phyloP scores from a whole-genome alignment of 2,888 invertebrate genomes.

The Hetaerina titia region DNA sequence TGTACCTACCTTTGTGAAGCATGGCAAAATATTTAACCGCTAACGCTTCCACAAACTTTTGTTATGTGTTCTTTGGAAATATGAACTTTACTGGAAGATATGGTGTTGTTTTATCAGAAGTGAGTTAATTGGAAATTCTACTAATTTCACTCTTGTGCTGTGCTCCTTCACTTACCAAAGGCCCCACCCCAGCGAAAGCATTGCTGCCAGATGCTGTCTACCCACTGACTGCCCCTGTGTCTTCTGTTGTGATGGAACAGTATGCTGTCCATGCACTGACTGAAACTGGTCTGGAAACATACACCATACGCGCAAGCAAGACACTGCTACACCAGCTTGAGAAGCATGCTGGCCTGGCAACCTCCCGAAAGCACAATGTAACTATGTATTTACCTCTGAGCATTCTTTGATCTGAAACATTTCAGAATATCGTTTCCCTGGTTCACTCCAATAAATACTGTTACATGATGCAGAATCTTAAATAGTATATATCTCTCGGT shows the following conservation, averaged over 20 bases:
- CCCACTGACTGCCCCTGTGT: conserved; percentile 86
- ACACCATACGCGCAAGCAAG: conserved; percentile 84
- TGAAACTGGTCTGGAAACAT: conserved; percentile 87
- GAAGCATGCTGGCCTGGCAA: conserved; percentile 70
- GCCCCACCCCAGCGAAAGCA: conserved; percentile 12
- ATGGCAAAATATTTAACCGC: too few species aligned
- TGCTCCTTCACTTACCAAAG: not conserved
- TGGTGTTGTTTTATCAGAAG: not conserved
- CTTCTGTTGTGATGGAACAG: conserved; percentile 83
- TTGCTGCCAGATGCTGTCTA: conserved; percentile 80
- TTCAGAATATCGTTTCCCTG: too few species aligned
- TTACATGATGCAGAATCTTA: too few species aligned
- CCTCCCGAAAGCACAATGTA: conserved; percentile 41
- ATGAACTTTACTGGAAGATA: not conserved
- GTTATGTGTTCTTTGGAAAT: not conserved
- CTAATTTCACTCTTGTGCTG: not conserved
- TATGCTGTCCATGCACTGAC: conserved; percentile 86
- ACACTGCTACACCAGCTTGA: conserved; percentile 79
- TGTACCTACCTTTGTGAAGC: too few species aligned
- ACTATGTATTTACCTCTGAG: not conserved
- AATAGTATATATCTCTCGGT: too few species aligned
- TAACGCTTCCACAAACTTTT: not conserved
- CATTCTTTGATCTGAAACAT: not conserved
- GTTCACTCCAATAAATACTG: too few species aligned
- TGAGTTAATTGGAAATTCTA: not conserved